Percentiles rank a stretch among this genome's conserved stretches.
Conservation (phyloP, 2,888 invertebrate genomes). For the Notodonta dromedarius region DNA sequence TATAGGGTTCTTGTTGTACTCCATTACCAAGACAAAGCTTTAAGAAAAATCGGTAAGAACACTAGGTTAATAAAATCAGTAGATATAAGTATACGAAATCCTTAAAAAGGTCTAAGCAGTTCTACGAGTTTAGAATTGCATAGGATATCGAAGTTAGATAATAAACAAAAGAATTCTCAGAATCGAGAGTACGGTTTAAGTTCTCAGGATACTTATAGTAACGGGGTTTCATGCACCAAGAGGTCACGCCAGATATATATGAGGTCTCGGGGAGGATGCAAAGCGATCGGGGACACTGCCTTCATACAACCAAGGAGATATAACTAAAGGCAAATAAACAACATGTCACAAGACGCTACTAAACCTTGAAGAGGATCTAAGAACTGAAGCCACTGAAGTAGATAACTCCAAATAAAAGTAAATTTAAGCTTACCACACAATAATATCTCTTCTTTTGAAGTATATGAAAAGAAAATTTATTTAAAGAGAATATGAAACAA, state of each 20-base stretch:
- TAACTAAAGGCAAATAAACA: slow-evolving; percentile 64
- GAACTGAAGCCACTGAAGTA: slow-evolving; percentile 59
- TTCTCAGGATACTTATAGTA: slow-evolving; percentile 64
- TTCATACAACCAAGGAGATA: slow-evolving; percentile 82
- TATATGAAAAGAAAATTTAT: slow-evolving; percentile 54
- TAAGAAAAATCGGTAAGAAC: slow-evolving; percentile 45
- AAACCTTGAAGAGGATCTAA: slow-evolving; percentile 61
- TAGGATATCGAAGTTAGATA: slow-evolving; percentile 51
- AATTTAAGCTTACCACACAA: slow-evolving; percentile 68
- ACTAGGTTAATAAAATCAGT: slow-evolving; percentile 53
- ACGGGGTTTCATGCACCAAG: slow-evolving; percentile 81
- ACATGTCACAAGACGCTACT: slow-evolving; percentile 68
- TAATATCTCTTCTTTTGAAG: slow-evolving; percentile 60
- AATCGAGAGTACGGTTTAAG: slow-evolving; percentile 51
- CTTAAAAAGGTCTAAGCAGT: slow-evolving; percentile 71
- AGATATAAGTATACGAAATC: slow-evolving; percentile 51
- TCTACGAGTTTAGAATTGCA: slow-evolving; percentile 66
- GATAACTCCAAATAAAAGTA: slow-evolving; percentile 54
- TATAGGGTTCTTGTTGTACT: slow-evolving; percentile 67
- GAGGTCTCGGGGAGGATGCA: slow-evolving; percentile 78
- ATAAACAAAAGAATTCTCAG: slow-evolving; percentile 50
- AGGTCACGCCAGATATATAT: slow-evolving; percentile 82
- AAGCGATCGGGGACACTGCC: slow-evolving; percentile 84
- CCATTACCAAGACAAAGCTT: slow-evolving; percentile 72
- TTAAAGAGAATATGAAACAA: slow-evolving; percentile 55